Percentiles rank a stretch among this genome's conserved stretches.
Evolutionary conservation across 2,113 vertebrate species (phyloP).

Genomic region (Furnarius figulus): DNA sequence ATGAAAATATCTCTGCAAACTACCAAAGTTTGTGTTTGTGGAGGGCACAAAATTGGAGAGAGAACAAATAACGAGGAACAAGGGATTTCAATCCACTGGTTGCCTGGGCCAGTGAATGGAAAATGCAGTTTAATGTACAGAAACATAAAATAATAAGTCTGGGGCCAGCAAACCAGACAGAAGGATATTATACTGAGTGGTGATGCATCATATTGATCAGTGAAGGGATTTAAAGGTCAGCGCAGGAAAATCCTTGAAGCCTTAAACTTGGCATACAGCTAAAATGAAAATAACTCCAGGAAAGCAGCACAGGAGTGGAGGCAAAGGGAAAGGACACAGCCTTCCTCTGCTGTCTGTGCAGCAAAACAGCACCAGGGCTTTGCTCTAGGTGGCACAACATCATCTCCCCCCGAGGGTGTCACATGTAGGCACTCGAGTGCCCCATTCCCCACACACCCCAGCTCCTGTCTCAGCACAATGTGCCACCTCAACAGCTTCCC

Average conservation of each 20-base stretch:
- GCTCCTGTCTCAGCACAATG: neutral
- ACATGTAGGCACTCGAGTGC: accelerated
- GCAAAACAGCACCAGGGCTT: neutral
- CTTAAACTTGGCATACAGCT: conserved; percentile 20
- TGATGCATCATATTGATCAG: conserved; percentile 59
- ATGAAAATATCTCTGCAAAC: conserved; percentile 38
- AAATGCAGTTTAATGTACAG: conserved; percentile 71
- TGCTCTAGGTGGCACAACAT: neutral
- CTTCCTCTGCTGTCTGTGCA: accelerated
- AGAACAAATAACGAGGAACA: conserved; percentile 68
- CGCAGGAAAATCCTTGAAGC: conserved; percentile 59
- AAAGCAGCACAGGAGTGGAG: neutral
- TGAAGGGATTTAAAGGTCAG: conserved; percentile 68
- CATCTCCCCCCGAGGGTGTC: neutral
- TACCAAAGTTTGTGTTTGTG: conserved; percentile 30
- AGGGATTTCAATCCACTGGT: conserved; percentile 64
- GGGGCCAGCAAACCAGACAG: conserved; percentile 50
- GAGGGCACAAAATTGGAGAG: conserved; percentile 46
- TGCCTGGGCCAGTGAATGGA: conserved; percentile 58
- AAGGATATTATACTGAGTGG: conserved; percentile 60
- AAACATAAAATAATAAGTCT: conserved; percentile 72
- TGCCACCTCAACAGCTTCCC: accelerated
- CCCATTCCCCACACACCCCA: accelerated
- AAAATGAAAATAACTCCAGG: conserved; percentile 43
- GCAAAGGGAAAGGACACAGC: neutral